A percentile compares a stretch with the other conserved stretches of the same genome.
These are phyloP conservation scores for Flexamia atlantica DNA, from an alignment of 2,888 invertebrate species.

Conservation along the genomic window DNA sequence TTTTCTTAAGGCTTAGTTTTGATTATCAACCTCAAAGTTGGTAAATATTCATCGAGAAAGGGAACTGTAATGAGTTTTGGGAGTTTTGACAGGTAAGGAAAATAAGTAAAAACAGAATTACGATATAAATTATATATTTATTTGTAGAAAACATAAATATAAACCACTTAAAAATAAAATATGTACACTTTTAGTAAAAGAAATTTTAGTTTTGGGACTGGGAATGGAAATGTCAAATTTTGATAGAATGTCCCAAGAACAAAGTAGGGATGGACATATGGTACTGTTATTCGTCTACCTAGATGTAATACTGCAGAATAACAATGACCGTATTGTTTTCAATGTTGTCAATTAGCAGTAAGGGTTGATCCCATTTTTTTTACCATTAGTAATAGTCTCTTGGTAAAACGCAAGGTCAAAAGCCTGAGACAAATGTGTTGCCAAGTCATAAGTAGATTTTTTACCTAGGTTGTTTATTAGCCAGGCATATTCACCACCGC, in stretches of 20 bases:
- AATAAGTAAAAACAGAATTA: neutral
- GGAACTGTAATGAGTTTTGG: slow-evolving; percentile 22
- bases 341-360: too few relatives aligned
- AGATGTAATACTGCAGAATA: too few relatives aligned
- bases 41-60: slow-evolving; percentile 1
- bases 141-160: slow-evolving; percentile 1
- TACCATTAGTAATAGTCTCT: too few relatives aligned
- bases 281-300: too few relatives aligned
- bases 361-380: too few relatives aligned
- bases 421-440: too few relatives aligned
- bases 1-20: slow-evolving; percentile 10
- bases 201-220: neutral
- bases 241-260: neutral
- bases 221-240: slow-evolving; percentile 18
- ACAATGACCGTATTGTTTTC: too few relatives aligned
- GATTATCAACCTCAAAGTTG: slow-evolving; percentile 1
- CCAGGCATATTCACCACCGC: too few relatives aligned
- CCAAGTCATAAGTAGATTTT: too few relatives aligned
- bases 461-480: too few relatives aligned
- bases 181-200: neutral
- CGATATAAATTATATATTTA: slow-evolving; percentile 11
- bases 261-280: too few relatives aligned
- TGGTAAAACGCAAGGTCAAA: too few relatives aligned
- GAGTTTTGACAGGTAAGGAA: slow-evolving; percentile 12
- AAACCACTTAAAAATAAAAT: neutral